These are phyloP conservation scores for Xiphias gladius DNA, from an alignment of 2,113 vertebrate genomes.

Conservation along the genomic window DNA sequence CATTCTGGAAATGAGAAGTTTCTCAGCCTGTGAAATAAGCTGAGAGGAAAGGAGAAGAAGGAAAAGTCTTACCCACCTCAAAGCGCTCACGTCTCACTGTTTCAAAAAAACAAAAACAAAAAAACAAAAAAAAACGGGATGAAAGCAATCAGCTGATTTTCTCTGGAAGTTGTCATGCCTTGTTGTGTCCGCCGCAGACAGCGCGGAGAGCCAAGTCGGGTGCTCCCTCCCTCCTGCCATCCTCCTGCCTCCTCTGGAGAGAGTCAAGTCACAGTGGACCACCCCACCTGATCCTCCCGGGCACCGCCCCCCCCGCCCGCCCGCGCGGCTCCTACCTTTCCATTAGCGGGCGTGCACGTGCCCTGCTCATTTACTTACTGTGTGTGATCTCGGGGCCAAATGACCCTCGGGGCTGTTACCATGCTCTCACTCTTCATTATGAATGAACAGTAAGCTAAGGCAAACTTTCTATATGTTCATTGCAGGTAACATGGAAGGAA, in stretches of 20 bases:
- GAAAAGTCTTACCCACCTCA: conserved; percentile 61
- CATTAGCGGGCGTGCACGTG: not conserved
- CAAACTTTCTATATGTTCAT: not conserved
- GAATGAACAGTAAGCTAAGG: not conserved
- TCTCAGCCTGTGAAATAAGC: conserved; percentile 29
- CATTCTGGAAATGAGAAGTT: conserved; percentile 29
- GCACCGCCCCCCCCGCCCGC: conserved; percentile 60
- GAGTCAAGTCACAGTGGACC: conserved; percentile 52
- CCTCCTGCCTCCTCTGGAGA: conserved; percentile 52
- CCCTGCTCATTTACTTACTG: not conserved
- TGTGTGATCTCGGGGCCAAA: not conserved
- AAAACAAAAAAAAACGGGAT: not conserved
- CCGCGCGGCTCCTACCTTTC: not conserved
- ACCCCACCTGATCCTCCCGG: conserved; percentile 49
- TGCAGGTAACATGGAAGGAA: not conserved
- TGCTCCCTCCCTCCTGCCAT: conserved; percentile 28
- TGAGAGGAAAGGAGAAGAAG: conserved; percentile 1
- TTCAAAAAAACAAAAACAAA: not conserved
- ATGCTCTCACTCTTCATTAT: not conserved
- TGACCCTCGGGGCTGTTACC: not conserved
- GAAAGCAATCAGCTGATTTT: conserved; percentile 15
- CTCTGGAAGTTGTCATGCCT: conserved; percentile 25
- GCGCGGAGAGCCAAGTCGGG: conserved; percentile 23
- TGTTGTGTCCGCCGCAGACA: conserved; percentile 6
- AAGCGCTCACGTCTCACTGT: conserved; percentile 9